These are phyloP conservation scores for Chionis minor DNA, from an alignment of 2,113 vertebrate species.

Conservation along the genomic window DNA sequence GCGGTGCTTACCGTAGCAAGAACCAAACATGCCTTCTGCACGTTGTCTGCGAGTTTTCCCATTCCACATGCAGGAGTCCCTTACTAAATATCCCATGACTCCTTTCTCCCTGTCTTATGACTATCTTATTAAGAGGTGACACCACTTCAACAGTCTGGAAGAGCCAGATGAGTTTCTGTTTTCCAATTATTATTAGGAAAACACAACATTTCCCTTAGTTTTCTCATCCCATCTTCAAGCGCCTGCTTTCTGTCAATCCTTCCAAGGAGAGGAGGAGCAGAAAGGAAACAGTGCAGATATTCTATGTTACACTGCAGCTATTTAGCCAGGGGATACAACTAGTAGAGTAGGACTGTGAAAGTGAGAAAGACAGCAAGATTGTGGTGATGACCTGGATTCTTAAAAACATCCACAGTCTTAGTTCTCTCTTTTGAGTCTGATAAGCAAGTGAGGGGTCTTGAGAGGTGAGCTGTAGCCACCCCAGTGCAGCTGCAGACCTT, in stretches of 20 bases:
- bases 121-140: background rate
- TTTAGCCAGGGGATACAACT: background rate
- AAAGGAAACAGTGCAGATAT: background rate
- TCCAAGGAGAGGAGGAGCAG: background rate
- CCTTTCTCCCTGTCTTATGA: background rate
- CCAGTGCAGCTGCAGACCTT: background rate
- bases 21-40: rapidly evolving
- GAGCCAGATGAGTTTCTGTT: background rate
- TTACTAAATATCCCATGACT: background rate
- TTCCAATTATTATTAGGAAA: background rate
- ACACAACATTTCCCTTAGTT: background rate
- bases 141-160: background rate
- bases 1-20: background rate
- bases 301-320: background rate
- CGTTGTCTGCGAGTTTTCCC: background rate
- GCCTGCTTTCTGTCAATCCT: background rate
- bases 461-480: background rate
- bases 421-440: background rate
- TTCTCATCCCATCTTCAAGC: background rate
- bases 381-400: background rate
- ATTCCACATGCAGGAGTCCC: background rate
- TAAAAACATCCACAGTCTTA: background rate
- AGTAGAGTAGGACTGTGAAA: background rate
- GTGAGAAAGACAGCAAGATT: background rate
- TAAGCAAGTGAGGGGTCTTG: background rate